Evolutionary conservation across 1,140 invertebrate genomes (phyloP).

Genomic region (Bombus haemorrhoidalis): DNA sequence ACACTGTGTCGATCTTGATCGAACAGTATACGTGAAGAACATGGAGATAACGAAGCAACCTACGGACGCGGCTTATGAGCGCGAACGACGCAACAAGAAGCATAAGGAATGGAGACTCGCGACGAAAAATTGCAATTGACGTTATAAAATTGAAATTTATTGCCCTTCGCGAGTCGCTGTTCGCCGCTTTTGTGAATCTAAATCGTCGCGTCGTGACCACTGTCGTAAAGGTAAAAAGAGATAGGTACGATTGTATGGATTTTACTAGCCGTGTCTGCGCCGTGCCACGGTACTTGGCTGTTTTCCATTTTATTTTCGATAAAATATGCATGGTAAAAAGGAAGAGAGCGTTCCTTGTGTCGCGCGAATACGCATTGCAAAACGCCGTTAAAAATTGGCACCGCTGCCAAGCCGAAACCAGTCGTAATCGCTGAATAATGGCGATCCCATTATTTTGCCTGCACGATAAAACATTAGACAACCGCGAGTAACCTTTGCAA

Average conservation of each 20-base stretch:
- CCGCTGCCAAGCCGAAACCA: slow-evolving; percentile 29
- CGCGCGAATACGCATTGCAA: slow-evolving; percentile 16
- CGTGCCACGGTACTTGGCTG: slow-evolving; percentile 41
- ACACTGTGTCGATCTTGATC: not conserved
- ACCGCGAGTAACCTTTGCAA: not conserved
- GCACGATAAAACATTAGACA: slow-evolving; percentile 5
- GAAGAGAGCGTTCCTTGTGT: slow-evolving; percentile 17
- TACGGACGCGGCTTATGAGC: no score
- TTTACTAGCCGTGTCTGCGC: slow-evolving; percentile 16
- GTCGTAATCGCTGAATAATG: slow-evolving; percentile 58
- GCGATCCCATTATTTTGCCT: slow-evolving; percentile 23
- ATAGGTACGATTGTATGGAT: not conserved
- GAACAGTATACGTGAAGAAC: no score
- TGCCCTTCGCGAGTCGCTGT: not conserved
- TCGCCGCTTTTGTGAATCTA: slow-evolving; percentile 20
- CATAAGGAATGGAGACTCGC: not conserved
- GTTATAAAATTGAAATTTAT: slow-evolving; percentile 46
- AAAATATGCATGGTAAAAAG: slow-evolving; percentile 51
- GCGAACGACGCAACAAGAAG: not conserved
- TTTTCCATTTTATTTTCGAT: slow-evolving; percentile 63
- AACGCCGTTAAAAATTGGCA: slow-evolving; percentile 56
- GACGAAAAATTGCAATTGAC: slow-evolving; percentile 1
- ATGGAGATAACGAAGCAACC: no score
- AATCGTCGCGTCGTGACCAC: slow-evolving; percentile 34
- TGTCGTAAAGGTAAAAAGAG: slow-evolving; percentile 15